These are phyloP conservation scores for Syngnathus scovelli DNA, from an alignment of 2,113 vertebrate genomes.

Conservation along the genomic window DNA sequence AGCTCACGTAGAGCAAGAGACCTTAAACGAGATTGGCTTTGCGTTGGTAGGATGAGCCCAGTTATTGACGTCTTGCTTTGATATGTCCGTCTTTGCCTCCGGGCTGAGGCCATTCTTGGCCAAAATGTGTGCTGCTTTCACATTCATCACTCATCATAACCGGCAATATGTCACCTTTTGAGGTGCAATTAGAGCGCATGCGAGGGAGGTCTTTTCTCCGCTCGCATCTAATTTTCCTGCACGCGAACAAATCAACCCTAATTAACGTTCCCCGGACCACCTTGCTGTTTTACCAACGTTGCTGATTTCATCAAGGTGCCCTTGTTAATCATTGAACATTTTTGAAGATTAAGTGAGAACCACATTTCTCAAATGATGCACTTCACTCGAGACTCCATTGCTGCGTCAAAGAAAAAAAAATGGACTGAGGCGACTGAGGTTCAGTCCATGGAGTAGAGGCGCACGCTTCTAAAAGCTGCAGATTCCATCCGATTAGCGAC, in stretches of 20 bases:
- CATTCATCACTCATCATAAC: slow-evolving; percentile 62
- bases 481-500: slow-evolving; percentile 99
- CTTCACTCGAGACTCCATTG: background rate
- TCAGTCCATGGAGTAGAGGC: slow-evolving; percentile 69
- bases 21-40: slow-evolving; percentile 32
- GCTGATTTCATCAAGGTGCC: background rate
- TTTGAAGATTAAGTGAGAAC: slow-evolving; percentile 1
- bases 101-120: slow-evolving; percentile 46
- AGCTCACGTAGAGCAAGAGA: slow-evolving; percentile 37
- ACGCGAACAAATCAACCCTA: slow-evolving; percentile 25
- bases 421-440: background rate
- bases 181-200: slow-evolving; percentile 49
- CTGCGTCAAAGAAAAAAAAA: no score
- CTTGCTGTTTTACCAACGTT: slow-evolving; percentile 11
- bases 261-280: slow-evolving; percentile 16
- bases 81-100: slow-evolving; percentile 58
- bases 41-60: slow-evolving; percentile 34
- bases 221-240: slow-evolving; percentile 31
- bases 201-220: slow-evolving; percentile 36
- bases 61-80: slow-evolving; percentile 65
- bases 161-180: slow-evolving; percentile 60
- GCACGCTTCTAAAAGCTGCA: slow-evolving; percentile 91
- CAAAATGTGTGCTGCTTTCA: slow-evolving; percentile 51
- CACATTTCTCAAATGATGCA: background rate
- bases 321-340: slow-evolving; percentile 17